Percentiles rank a stretch among this genome's conserved stretches.
Conservation (phyloP, 2,888 invertebrate species). For the Philopedon plagiatum region DNA sequence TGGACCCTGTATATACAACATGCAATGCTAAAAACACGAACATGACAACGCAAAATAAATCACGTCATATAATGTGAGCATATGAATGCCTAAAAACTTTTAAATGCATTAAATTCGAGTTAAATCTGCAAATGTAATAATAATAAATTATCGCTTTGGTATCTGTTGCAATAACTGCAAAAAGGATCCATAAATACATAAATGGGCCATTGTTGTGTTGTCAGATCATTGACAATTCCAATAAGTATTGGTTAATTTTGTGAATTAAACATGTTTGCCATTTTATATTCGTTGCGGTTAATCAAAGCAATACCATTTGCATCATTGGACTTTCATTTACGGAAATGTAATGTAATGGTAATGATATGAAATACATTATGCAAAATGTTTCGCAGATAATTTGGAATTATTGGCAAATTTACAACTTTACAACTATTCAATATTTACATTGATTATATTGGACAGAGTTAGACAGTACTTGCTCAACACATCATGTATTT, state of each 20-base stretch:
- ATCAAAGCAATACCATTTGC: background rate
- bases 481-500: no score
- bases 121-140: slow-evolving; percentile 16
- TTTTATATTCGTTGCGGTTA: background rate
- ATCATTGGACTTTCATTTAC: background rate
- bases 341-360: background rate
- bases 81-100: background rate
- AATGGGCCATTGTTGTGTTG: slow-evolving; percentile 7
- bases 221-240: slow-evolving; percentile 28
- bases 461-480: no score
- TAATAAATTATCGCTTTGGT: slow-evolving; percentile 20
- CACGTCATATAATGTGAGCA: no score
- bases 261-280: background rate
- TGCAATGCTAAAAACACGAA: no score
- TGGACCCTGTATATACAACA: no score
- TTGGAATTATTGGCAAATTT: background rate
- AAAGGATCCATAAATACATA: slow-evolving; percentile 8
- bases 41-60: no score
- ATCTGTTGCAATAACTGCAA: slow-evolving; percentile 19
- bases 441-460: no score
- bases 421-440: no score
- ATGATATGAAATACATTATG: background rate
- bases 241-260: slow-evolving; percentile 7
- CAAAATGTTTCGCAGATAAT: background rate
- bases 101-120: slow-evolving; percentile 30